A percentile compares a stretch with the other conserved stretches of the same genome.
These are phyloP conservation scores for Seira musarum DNA, from an alignment of 2,888 invertebrate species.

Conservation along the genomic window DNA sequence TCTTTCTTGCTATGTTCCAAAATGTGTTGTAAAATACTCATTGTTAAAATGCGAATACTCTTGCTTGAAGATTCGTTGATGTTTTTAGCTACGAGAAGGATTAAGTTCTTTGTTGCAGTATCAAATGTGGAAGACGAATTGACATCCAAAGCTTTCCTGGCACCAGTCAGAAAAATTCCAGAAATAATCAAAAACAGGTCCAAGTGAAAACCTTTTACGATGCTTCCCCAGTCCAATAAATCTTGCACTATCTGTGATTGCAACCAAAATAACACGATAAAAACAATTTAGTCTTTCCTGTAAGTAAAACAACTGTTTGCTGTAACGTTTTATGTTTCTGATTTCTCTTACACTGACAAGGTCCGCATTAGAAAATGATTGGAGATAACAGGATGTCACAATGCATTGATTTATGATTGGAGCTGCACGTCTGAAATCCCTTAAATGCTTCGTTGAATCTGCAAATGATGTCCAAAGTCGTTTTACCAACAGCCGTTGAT, in stretches of 20 bases:
- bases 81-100: too few relatives aligned
- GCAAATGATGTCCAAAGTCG: too few relatives aligned
- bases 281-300: neutral
- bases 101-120: too few relatives aligned
- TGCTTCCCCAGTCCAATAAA: too few relatives aligned
- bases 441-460: too few relatives aligned
- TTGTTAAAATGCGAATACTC: slow-evolving; percentile 16
- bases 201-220: too few relatives aligned
- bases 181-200: slow-evolving; percentile 24
- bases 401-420: slow-evolving; percentile 20
- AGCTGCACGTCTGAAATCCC: neutral
- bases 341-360: slow-evolving; percentile 22
- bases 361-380: neutral
- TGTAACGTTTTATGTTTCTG: too few relatives aligned
- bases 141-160: too few relatives aligned
- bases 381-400: neutral
- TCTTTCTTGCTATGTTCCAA: slow-evolving; percentile 22
- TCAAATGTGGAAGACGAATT: too few relatives aligned
- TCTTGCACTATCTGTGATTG: slow-evolving; percentile 13
- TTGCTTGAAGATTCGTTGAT: too few relatives aligned
- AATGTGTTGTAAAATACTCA: slow-evolving; percentile 19
- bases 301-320: too few relatives aligned
- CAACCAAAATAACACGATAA: neutral
- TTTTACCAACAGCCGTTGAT: too few relatives aligned
- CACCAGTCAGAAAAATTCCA: slow-evolving; percentile 17